Conservation (phyloP, 2,888 invertebrate genomes). For the Acanthosepion pharaonis region DNA sequence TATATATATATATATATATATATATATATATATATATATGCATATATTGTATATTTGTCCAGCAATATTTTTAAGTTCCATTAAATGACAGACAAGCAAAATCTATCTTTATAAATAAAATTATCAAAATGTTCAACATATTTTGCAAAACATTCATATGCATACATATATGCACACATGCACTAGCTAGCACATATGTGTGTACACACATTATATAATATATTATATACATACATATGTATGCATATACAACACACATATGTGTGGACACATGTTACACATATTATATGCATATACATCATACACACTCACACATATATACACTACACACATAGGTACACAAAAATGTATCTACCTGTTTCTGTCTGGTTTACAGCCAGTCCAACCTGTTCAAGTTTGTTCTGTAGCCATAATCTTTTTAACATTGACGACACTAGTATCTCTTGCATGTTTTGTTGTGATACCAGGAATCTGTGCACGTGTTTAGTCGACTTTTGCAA, state of each 20-base stretch:
- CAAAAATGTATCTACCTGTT: neutral
- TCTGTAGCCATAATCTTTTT: constrained; percentile 4
- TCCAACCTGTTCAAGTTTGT: neutral
- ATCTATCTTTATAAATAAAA: too few species aligned
- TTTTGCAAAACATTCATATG: too few species aligned
- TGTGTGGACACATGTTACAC: neutral
- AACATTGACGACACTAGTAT: neutral
- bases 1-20: too few species aligned
- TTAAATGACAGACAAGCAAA: too few species aligned
- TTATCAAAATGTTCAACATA: too few species aligned
- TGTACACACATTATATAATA: too few species aligned
- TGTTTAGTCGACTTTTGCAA: neutral
- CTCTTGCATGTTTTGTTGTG: neutral
- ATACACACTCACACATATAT: neutral
- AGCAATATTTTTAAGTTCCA: too few species aligned
- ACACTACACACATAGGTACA: neutral
- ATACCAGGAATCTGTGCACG: neutral
- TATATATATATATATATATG: too few species aligned
- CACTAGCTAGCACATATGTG: neutral
- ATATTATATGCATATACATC: neutral
- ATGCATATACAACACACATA: too few species aligned
- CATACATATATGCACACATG: neutral
- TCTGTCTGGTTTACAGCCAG: neutral
- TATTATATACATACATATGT: too few species aligned
- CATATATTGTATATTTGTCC: too few species aligned